Base-by-base conservation (phyloP, 1,140 invertebrate species). In the Hyles euphorbiae region DNA sequence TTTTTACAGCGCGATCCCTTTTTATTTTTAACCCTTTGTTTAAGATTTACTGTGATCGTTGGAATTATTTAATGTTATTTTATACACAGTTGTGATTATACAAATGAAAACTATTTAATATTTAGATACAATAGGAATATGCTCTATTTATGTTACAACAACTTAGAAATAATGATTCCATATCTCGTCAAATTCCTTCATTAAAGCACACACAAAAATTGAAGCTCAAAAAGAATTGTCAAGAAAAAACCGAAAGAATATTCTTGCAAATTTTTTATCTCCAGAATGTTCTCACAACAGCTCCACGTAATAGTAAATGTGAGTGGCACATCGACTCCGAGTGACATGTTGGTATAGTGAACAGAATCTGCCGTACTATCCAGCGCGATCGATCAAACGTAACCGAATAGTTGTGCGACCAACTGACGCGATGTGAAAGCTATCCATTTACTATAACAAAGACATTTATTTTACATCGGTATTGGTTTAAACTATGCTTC, bases 281-380 rank as follows among this genome's bases (percentile, higher is more conserved):
- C 22, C 22, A 22, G 22, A 22, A 22, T 22, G 22, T 22, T 2
- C 22, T 22, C 22, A 22, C 2, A 22, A 22, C 22, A 11, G 22
- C 22, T 11, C n/a, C 3, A n/a, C 9, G 47, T 10, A 48, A 48
- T 12, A 3, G 22, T 12, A 48, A 46, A 5, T 48, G 46, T 6
- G n/a, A n/a, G n/a, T 12, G n/a, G 5, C 6, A 12, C 11, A 22
- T 48, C 3, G 10, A 12, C n/a, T 46, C 3, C 6, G 44, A 46
- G 44, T 12, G 46, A 48, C 4, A 11, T 48, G 47, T 48, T n/a
- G 10, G 47, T 10, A 48, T n/a, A 52, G 50, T n/a, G 7, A 52
- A 51, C 33, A 51, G n/a, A 40, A 40, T 40, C 36, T 2, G 8
- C 5, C 36, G 33, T 22, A 51, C 22, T 34, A 51, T 34, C 22